These are phyloP conservation scores for Carcinoscorpius rotundicauda DNA, from an alignment of 1,140 invertebrate species.

Conservation along the genomic window DNA sequence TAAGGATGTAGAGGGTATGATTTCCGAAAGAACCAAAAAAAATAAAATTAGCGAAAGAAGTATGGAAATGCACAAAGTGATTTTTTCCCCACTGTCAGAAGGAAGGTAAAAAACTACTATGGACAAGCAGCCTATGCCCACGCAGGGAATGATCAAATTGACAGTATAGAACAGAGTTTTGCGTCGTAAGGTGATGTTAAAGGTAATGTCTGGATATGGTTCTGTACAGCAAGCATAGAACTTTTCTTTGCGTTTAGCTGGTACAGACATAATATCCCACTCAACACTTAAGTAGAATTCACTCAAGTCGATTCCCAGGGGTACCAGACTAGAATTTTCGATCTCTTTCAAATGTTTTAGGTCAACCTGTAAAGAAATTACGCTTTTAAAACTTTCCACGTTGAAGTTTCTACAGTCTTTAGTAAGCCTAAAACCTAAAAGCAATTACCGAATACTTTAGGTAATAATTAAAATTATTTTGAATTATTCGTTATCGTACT, in stretches of 20 bases:
- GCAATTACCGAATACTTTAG: too few relatives aligned
- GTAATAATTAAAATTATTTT: too few relatives aligned
- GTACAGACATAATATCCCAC: conserved; percentile 86
- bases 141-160: conserved; percentile 88
- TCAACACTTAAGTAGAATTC: conserved; percentile 93
- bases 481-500: too few relatives aligned
- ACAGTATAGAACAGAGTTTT: conserved; percentile 96
- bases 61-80: conserved; percentile 95
- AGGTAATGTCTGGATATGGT: conserved; percentile 88
- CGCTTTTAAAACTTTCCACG: too few relatives aligned
- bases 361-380: conserved; percentile 50
- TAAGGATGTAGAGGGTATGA: conserved; percentile 94
- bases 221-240: conserved; percentile 69
- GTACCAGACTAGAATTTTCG: conserved; percentile 43
- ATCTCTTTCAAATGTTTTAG: conserved; percentile 69
- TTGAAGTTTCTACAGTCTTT: too few relatives aligned
- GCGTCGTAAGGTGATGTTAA: conserved; percentile 87
- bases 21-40: conserved; percentile 89
- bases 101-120: conserved; percentile 98
- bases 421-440: too few relatives aligned
- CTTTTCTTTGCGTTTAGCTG: conserved; percentile 70
- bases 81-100: conserved; percentile 91
- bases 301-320: conserved; percentile 71
- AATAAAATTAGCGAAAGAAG: conserved; percentile 96
- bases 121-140: conserved; percentile 91